phyloP scores from a whole-genome alignment of 2,113 vertebrate genomes.

The Rhagologus leucostigma region DNA sequence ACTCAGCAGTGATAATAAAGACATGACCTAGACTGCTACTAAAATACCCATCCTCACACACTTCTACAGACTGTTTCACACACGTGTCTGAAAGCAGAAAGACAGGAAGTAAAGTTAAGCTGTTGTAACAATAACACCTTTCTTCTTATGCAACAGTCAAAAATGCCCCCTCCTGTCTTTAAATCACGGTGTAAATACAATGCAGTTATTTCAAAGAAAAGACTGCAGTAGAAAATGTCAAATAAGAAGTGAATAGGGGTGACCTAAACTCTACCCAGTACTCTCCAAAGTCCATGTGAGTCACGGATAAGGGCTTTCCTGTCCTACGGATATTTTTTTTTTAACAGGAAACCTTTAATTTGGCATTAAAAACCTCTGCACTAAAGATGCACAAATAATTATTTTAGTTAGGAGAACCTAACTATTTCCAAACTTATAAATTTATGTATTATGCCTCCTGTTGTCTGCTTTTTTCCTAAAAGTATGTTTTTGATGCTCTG shows the following conservation, averaged over 20 bases:
- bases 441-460: not conserved
- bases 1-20: not conserved
- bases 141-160: not conserved
- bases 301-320: not conserved
- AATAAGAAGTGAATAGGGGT: not conserved
- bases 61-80: not conserved
- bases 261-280: not conserved
- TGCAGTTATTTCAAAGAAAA: not conserved
- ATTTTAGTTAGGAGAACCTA: not conserved
- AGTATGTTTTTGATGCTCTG: not conserved
- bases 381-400: not conserved
- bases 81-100: not conserved
- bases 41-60: not conserved
- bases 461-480: not conserved
- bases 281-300: not conserved
- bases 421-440: not conserved
- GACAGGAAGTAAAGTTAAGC: not conserved
- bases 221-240: not conserved
- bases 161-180: not conserved
- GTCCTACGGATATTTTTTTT: not conserved
- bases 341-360: not conserved
- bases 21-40: not conserved
- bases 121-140: not conserved
- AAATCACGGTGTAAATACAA: not conserved
- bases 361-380: not conserved